These are phyloP conservation scores for Anas flavirostris DNA, from an alignment of 2,797 vertebrate genomes.

Conservation along the genomic window DNA sequence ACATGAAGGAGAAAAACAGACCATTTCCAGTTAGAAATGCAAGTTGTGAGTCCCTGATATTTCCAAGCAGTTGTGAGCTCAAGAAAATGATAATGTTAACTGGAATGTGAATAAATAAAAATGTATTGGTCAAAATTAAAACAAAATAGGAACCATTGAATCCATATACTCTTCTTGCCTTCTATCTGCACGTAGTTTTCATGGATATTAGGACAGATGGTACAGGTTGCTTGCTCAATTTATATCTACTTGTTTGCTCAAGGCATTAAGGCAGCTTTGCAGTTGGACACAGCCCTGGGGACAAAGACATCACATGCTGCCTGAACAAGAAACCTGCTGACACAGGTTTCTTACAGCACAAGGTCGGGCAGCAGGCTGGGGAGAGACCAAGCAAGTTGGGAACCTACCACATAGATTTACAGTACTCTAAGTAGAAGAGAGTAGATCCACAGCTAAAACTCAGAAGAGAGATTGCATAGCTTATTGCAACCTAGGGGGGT, in stretches of 20 bases:
- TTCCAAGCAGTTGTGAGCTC: not conserved
- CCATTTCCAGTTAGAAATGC: not conserved
- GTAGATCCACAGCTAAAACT: not conserved
- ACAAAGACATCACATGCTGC: rapidly evolving
- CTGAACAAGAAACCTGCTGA: not conserved
- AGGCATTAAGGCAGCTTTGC: not conserved
- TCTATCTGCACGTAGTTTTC: rapidly evolving
- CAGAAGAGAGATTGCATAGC: rapidly evolving
- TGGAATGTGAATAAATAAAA: not conserved
- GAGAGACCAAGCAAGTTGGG: rapidly evolving
- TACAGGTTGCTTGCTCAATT: not conserved
- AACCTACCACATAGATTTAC: not conserved
- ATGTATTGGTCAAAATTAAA: not conserved
- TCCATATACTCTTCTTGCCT: not conserved
- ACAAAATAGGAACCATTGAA: not conserved
- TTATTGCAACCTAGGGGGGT: not conserved
- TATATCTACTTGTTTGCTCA: not conserved
- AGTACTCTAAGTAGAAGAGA: not conserved
- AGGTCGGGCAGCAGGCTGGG: not conserved
- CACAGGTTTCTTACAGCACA: not conserved
- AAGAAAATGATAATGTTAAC: not conserved
- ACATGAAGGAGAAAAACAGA: not conserved
- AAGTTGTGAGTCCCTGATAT: not conserved
- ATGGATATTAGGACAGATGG: not conserved
- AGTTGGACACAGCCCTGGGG: not conserved